Conservation (phyloP, 2,797 vertebrate species). For the Leucoraja ocellata region DNA sequence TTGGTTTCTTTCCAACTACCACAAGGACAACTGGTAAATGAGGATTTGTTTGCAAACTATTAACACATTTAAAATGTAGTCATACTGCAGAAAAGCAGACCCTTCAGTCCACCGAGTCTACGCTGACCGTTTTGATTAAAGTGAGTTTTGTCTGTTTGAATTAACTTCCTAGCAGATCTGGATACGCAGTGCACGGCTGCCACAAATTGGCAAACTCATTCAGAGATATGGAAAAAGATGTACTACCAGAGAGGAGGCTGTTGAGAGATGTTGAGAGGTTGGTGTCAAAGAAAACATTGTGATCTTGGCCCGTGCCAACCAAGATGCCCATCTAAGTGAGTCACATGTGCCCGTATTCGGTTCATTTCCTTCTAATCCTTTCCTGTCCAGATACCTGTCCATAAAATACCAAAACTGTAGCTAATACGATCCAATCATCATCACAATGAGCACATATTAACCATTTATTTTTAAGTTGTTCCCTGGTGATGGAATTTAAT, state of each 20-base stretch:
- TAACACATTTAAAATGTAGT: background rate
- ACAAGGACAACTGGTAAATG: background rate
- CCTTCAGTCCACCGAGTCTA: no score
- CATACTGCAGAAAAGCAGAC: no score
- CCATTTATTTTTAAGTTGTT: no score
- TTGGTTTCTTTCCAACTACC: background rate
- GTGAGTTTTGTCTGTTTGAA: background rate
- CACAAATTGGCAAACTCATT: background rate
- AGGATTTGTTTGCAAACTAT: background rate
- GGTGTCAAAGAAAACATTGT: background rate
- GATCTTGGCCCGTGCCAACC: background rate
- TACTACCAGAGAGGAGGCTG: background rate
- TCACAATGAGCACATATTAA: no score
- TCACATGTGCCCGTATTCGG: no score
- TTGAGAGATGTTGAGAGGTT: background rate
- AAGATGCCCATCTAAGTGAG: no score
- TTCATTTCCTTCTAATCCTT: no score
- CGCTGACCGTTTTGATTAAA: background rate
- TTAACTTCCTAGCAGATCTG: background rate
- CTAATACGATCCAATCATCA: no score
- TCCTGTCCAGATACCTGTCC: no score
- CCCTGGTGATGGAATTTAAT: no score
- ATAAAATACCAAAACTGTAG: no score
- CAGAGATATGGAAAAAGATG: background rate
- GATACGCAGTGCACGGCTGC: background rate